These are phyloP conservation scores for Tiliqua scincoides DNA, from an alignment of 2,113 vertebrate species.

Conservation along the genomic window DNA sequence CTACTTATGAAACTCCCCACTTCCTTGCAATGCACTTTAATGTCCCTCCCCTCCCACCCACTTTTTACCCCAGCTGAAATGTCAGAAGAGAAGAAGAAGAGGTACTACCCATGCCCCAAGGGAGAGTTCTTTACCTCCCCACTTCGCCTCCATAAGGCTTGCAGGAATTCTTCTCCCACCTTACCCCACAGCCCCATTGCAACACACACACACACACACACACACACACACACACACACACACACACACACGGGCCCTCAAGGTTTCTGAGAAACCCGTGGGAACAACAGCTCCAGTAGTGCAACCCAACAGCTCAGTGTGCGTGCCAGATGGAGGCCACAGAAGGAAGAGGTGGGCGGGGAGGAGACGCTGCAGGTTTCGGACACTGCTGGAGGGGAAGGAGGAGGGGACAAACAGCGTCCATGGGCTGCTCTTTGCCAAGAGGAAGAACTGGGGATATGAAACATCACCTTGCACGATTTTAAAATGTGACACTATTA, in stretches of 20 bases:
- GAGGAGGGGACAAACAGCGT: not conserved
- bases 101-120: too few species aligned
- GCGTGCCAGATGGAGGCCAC: not conserved
- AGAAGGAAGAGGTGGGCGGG: not conserved
- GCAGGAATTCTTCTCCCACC: not conserved
- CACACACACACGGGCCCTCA: too few species aligned
- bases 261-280: constrained; percentile 21
- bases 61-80: not conserved
- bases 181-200: fast-evolving
- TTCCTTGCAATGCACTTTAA: not conserved
- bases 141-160: not conserved
- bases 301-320: not conserved
- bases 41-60: not conserved
- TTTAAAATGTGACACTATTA: not conserved
- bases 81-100: too few species aligned
- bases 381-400: not conserved
- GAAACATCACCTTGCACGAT: not conserved
- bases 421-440: not conserved
- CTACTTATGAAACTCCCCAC: not conserved
- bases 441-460: not conserved
- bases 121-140: not conserved
- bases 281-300: not conserved
- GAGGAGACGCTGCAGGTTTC: not conserved
- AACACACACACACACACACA: not conserved
- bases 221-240: not conserved